Conservation (phyloP, 2,113 vertebrate genomes). For the Corythaixoides concolor region DNA sequence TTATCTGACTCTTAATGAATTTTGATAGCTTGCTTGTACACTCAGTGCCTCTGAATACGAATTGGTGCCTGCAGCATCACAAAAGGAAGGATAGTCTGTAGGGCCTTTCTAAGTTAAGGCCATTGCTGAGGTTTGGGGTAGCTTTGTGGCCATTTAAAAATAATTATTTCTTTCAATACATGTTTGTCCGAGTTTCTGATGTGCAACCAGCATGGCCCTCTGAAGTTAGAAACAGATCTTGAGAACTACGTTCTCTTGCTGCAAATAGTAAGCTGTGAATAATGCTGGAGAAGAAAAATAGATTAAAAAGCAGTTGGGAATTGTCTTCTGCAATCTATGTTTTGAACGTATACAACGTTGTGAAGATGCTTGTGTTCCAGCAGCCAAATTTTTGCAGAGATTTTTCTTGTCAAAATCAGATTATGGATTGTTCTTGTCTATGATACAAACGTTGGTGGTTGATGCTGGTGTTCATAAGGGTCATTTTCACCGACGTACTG, state of each 20-base stretch:
- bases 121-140: neutral
- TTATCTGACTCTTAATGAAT: neutral
- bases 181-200: neutral
- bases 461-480: neutral
- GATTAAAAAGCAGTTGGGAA: neutral
- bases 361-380: neutral
- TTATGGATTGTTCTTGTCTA: neutral
- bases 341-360: rapidly evolving
- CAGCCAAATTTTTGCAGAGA: neutral
- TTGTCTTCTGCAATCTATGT: neutral
- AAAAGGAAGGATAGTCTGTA: neutral
- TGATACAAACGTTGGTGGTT: neutral
- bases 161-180: neutral
- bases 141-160: neutral
- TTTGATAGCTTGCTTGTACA: neutral
- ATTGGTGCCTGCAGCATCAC: neutral
- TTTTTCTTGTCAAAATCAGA: neutral
- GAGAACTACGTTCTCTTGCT: neutral
- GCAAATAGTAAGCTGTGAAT: neutral
- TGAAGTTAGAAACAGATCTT: neutral
- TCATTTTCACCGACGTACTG: neutral
- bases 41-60: rapidly evolving
- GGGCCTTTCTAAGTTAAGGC: neutral
- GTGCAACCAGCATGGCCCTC: neutral
- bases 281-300: neutral